Percentiles rank a stretch among this genome's conserved stretches.
Evolutionary conservation across 2,113 vertebrate genomes (phyloP).

Genomic region (Silurus meridionalis): DNA sequence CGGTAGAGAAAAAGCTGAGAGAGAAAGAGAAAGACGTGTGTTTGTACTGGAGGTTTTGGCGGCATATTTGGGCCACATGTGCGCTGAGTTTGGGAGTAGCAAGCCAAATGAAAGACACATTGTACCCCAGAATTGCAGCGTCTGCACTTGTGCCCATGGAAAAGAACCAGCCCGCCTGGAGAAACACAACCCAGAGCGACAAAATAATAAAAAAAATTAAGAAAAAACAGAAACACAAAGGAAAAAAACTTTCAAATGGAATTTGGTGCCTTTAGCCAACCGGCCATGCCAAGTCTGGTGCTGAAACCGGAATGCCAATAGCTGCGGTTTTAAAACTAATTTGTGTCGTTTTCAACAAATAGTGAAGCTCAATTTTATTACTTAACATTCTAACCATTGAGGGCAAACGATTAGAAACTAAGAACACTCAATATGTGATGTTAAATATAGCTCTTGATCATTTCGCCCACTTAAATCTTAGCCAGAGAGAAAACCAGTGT

Average conservation of each 20-base stretch:
- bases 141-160: slow-evolving; percentile 72
- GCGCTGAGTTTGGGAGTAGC: slow-evolving; percentile 68
- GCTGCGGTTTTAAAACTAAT: slow-evolving; percentile 25
- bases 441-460: slow-evolving; percentile 22
- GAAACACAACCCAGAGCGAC: slow-evolving; percentile 55
- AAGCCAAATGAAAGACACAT: slow-evolving; percentile 75
- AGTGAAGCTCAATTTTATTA: slow-evolving; percentile 34
- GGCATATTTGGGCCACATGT: slow-evolving; percentile 78
- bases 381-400: slow-evolving; percentile 3
- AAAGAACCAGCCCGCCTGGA: slow-evolving; percentile 57
- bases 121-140: slow-evolving; percentile 70
- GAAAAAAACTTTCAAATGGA: slow-evolving; percentile 36
- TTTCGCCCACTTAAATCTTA: slow-evolving; percentile 18
- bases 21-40: slow-evolving; percentile 59
- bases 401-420: not conserved
- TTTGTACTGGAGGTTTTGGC: slow-evolving; percentile 69
- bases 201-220: slow-evolving; percentile 7
- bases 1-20: slow-evolving; percentile 11
- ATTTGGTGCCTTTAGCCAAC: slow-evolving; percentile 43
- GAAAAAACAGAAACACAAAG: not conserved
- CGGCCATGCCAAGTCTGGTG: slow-evolving; percentile 38
- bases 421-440: not conserved
- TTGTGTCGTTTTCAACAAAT: slow-evolving; percentile 21
- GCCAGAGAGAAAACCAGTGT: not conserved
- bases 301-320: slow-evolving; percentile 22